Evolutionary conservation across 2,113 vertebrate genomes (phyloP).

Genomic region (Paraplagusia blochii): DNA sequence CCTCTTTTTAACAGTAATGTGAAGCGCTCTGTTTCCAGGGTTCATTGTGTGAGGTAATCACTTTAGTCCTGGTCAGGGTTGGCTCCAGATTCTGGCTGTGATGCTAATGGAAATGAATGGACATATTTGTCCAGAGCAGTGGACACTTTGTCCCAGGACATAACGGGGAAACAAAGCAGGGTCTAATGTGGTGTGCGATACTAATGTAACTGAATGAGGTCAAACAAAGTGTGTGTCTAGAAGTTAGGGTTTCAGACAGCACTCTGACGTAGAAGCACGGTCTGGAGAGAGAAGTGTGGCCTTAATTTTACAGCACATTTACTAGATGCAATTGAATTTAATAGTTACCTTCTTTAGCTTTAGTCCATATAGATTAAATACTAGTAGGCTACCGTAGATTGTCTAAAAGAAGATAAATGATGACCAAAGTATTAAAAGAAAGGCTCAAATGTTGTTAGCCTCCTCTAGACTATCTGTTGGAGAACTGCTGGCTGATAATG

Average conservation of each 20-base stretch:
- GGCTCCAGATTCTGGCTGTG: conserved; percentile 59
- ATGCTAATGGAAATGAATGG: conserved; percentile 67
- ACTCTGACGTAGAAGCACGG: not conserved
- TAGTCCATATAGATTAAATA: too few relatives aligned
- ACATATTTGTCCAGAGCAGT: conserved; percentile 46
- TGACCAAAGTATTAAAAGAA: too few relatives aligned
- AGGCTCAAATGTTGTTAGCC: too few relatives aligned
- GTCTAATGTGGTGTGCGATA: conserved; percentile 41
- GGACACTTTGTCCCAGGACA: conserved; percentile 44
- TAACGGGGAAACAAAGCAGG: conserved; percentile 39
- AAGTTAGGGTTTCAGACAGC: conserved; percentile 9
- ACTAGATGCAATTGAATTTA: too few relatives aligned
- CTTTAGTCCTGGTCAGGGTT: conserved; percentile 67
- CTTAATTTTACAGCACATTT: not conserved
- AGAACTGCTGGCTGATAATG: too few relatives aligned
- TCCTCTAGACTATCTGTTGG: too few relatives aligned
- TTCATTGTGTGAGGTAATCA: conserved; percentile 71
- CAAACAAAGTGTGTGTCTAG: conserved; percentile 38
- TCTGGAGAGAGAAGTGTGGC: not conserved
- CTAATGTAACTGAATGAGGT: conserved; percentile 46
- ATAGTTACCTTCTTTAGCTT: too few relatives aligned
- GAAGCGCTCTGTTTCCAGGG: conserved; percentile 50
- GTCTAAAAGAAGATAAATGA: too few relatives aligned
- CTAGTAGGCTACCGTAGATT: too few relatives aligned
- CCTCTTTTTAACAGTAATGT: conserved; percentile 38